Evolutionary conservation across 2,113 vertebrate genomes (phyloP).

Genomic region (Dipodomys ordii): DNA sequence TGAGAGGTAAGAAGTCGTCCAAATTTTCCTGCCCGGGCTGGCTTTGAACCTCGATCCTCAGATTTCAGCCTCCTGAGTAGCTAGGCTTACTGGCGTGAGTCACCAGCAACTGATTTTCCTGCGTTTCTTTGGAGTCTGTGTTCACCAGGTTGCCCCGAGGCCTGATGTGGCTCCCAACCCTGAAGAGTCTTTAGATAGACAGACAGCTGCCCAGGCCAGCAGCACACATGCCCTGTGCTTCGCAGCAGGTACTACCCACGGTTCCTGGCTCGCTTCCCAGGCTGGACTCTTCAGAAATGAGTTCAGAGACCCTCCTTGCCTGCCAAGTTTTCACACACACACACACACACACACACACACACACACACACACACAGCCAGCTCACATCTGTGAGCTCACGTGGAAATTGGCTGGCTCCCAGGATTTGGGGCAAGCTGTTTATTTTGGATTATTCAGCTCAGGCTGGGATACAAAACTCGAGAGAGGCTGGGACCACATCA

Average conservation of each 20-base stretch:
- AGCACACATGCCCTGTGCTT: background rate
- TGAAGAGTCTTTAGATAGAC: background rate
- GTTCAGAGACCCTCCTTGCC: conserved; percentile 50
- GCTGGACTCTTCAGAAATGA: background rate
- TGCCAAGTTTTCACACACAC: background rate
- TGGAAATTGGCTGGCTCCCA: background rate
- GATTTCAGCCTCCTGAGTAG: too few relatives aligned
- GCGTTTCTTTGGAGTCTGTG: background rate
- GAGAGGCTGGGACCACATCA: fast-evolving
- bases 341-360: too few relatives aligned
- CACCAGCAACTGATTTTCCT: too few relatives aligned
- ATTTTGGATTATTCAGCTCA: conserved; percentile 56
- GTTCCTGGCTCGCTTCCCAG: background rate
- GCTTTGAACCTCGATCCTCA: too few relatives aligned
- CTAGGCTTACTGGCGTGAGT: too few relatives aligned
- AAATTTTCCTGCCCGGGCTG: too few relatives aligned
- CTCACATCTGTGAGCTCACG: conserved; percentile 42
- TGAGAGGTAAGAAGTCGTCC: too few relatives aligned
- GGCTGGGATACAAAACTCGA: conserved; percentile 41
- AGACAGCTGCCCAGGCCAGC: background rate
- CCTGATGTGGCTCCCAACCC: background rate
- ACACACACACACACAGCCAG: background rate
- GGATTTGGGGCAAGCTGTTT: conserved; percentile 49
- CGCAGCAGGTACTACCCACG: background rate
- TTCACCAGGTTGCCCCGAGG: background rate